Evolutionary conservation across 1,140 invertebrate species (phyloP), one percentile per base, ranked within the genome.

Genomic region (Bombus waltoni): DNA sequence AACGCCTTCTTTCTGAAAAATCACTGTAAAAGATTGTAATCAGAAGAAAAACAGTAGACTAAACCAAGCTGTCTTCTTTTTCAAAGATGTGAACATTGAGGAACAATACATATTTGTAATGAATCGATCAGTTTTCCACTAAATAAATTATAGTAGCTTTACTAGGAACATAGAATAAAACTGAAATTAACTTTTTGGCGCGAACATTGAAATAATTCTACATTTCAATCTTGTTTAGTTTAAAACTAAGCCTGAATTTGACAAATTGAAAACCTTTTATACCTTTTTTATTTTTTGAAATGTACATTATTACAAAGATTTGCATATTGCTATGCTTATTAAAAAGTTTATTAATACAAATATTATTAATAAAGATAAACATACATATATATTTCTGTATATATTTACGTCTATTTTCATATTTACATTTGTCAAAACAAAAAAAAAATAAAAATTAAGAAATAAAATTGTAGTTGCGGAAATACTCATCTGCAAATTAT

Each of bases 171-270:
- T 32, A 4, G 53, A 57, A 40, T 28, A 18, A 13, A 59, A 59
- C 22, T 38, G 6, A 77, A 40, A n/a, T 42, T 40, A 38, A 22
- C n/a, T 32, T 65, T 59, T 62, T 18, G 38, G 75, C 75, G 75
- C 75, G 53, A 65, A 59, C 5, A n/a, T 71, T 81, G 10, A 72
- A 72, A n/a, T 72, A 70, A 70, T 42, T 42, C 8, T 10, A n/a
- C 1, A 25, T 11, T n/a, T n/a, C 15, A 42, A 40, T 72, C 15
- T 72, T n/a, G 28, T 72, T 42, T n/a, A 42, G 11, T 38, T 18
- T 13, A 42, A 42, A 13, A 40, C 3, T 40, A 3, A 11, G 10
- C 1, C 10, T 28, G 40, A 25, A 42, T 28, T 28, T 72, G 10
- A 28, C 5, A 15, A 25, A 42, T 9, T 10, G 35, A 72, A 10